These are phyloP conservation scores for Drosophila pachea DNA, from an alignment of 1,140 invertebrate species.

Conservation along the genomic window DNA sequence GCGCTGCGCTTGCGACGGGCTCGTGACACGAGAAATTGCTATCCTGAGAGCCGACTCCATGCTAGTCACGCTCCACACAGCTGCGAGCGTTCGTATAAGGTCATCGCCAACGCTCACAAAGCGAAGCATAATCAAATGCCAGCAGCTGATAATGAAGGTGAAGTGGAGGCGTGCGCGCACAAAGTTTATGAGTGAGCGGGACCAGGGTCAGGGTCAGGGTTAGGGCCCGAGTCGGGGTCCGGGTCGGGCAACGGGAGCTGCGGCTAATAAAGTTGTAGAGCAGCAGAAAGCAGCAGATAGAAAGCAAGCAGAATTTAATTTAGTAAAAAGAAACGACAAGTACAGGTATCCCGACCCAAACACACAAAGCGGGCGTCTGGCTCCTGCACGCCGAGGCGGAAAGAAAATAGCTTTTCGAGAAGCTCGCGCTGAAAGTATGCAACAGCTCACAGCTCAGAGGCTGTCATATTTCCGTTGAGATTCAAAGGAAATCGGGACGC, in stretches of 20 bases:
- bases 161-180: not conserved
- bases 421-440: constrained; percentile 21
- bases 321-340: constrained; percentile 55
- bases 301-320: constrained; percentile 56
- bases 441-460: not conserved
- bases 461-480: too few species aligned
- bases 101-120: constrained; percentile 14
- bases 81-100: constrained; percentile 1
- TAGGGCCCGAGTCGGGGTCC: not conserved
- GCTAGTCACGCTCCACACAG: not conserved
- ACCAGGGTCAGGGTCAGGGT: not conserved
- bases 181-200: not conserved
- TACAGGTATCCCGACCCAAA: constrained; percentile 6
- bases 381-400: constrained; percentile 25
- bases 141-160: constrained; percentile 16
- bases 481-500: too few species aligned
- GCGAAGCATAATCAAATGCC: constrained; percentile 35
- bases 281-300: constrained; percentile 38
- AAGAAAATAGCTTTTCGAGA: constrained; percentile 58
- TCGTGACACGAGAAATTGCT: not conserved
- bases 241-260: constrained; percentile 38
- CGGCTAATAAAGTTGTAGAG: constrained; percentile 66
- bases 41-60: too few species aligned
- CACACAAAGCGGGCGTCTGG: constrained; percentile 2
- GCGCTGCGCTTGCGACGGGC: not conserved